Evolutionary conservation across 1,140 invertebrate genomes (phyloP), one percentile per base, ranked within the genome.

Genomic region (Monochamus saltuarius): DNA sequence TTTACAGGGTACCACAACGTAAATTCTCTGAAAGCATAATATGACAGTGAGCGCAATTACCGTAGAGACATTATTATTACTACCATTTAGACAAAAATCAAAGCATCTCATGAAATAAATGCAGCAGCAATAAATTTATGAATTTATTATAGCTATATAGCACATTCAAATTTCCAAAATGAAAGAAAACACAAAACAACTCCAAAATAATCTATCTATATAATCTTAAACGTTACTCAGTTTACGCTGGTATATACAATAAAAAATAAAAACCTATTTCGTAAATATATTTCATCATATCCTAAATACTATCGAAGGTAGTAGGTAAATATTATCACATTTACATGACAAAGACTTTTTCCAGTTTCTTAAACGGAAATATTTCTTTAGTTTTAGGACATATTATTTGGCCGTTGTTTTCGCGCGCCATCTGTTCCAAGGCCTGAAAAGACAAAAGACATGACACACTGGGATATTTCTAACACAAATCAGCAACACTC

Each of bases 301-400:
- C 35, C 49, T 51, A 51, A 17, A 49, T 36, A 51, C 49, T 51
- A 51, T 36, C 29, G 34, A 29, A 35, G 49, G 49, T 51, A 51
- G 49, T 36, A 35, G 16, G 13, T 22, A 16, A 53, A 51, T 59
- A 63, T 59, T 16, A 40, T 51, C 47, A 55, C 45, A 61, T 62
- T 89, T 88, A 96, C 92, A 96, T 95, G 17, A 98, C 93, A 77
- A 89, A 98, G 34, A 97, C 94, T 79, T 97, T 97, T 76, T 97
- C 93, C 35, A 92, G 89, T 77, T 94, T 92, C 71, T 91, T 92
- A 75, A 92, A 87, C 40, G 87, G 84, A 80, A 90, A 97, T 60
- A 89, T 84, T 76, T 94, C 90, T 79, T 94, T 93, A 47, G 94
- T 97, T 75, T 94, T 87, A 13, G 94, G 94, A 76, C 95, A 98